Conservation (phyloP, 2,888 invertebrate genomes). For the Digitonthophagus gazella region DNA sequence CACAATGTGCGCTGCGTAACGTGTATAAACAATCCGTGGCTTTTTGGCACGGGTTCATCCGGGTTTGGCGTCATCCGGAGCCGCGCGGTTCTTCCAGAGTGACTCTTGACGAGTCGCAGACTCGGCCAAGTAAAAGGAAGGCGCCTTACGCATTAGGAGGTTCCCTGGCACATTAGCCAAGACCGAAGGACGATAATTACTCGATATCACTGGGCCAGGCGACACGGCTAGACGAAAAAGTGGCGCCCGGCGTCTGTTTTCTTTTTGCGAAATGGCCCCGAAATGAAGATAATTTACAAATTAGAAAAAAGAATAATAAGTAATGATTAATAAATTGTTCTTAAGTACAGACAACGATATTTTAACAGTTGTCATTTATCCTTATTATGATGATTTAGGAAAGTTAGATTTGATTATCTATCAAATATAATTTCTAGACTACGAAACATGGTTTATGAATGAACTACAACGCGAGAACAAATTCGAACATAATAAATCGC, state of each 20-base stretch:
- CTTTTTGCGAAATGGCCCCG: not conserved
- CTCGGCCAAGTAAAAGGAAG: not conserved
- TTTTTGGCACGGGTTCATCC: not conserved
- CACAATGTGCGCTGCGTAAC: not conserved
- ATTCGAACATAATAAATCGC: not conserved
- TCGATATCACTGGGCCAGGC: not conserved
- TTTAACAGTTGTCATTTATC: too few species aligned
- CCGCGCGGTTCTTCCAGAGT: not conserved
- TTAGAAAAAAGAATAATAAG: too few species aligned
- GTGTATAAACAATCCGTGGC: not conserved
- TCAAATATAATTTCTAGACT: too few species aligned
- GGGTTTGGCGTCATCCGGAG: not conserved
- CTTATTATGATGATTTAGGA: too few species aligned
- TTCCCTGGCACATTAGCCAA: not conserved
- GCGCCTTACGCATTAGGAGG: not conserved
- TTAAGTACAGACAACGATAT: too few species aligned
- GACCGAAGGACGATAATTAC: not conserved
- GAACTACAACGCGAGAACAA: not conserved
- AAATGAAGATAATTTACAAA: too few species aligned
- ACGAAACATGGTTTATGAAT: too few species aligned
- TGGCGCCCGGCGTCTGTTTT: not conserved
- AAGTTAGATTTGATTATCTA: too few species aligned
- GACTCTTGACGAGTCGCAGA: not conserved
- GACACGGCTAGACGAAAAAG: not conserved
- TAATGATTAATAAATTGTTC: too few species aligned